Base-by-base conservation (phyloP, 2,113 vertebrate genomes). In the Cyanoliseus patagonus region DNA sequence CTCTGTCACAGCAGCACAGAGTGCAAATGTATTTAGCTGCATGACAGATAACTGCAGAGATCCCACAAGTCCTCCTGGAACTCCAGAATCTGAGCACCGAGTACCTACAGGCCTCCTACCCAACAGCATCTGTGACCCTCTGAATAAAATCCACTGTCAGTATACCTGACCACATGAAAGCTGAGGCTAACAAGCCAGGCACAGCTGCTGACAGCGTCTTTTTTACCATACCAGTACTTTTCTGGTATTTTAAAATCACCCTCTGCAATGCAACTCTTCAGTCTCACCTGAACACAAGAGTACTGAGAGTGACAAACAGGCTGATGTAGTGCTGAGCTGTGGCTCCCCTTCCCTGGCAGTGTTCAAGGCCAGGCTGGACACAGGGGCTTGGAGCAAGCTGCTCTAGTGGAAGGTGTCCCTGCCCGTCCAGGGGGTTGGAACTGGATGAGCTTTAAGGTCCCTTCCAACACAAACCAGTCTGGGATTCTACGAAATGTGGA, bases 251-350 rank as follows among this genome's bases (percentile, higher is more conserved):
- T 52, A 18, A 76, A 75, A 62, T 55, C 17, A 15, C 17, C 49
- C 19, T 39, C 68, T 67, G 72, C 51, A 67, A 16, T 24, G 62
- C 30, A 80, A 52, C 63, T n/a, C 73, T 70, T 64, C 41, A 57
- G 52, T 17, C 67, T 59, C 59, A 42, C 30, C 46, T 41, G n/a
- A 81, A 61, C 18, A 22, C 4, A 7, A 27, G 49, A 44, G 8
- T 17, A n/a, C 0, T 44, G 37, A 27, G 25, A 76, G 41, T 13
- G 53, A 53, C 11, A 15, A 6, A 18, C 0, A 16, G 47, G 18
- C 33, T n/a, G 61, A 59, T 17, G 51, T 13, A 31, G 14, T 53
- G 47, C 31, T 28, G 14, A 78, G 66, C 44, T 62, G 57, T 10
- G 33, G 33, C 22, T 59, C 57, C 57, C 22, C 9, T 16, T 10